A percentile compares a stretch with the other conserved stretches of the same genome.
Conservation (phyloP, 2,888 invertebrate genomes). For the Rutpela maculata region DNA sequence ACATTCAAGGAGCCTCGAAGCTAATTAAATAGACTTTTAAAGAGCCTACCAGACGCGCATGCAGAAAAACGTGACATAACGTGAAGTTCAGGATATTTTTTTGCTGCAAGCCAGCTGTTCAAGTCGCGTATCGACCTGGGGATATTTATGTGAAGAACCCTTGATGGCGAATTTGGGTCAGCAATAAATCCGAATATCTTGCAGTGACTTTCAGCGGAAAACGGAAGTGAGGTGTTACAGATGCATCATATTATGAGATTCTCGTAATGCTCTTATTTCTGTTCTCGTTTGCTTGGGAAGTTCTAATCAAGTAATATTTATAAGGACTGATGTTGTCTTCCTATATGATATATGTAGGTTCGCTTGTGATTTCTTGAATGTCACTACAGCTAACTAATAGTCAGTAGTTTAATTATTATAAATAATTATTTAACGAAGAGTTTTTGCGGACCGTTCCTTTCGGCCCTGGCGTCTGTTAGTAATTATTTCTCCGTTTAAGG, state of each 20-base stretch:
- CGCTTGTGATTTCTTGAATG: not conserved
- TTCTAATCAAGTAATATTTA: slow-evolving; percentile 15
- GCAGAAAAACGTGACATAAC: not conserved
- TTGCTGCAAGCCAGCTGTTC: slow-evolving; percentile 19
- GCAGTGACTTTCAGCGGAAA: not conserved
- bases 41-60: slow-evolving; percentile 7
- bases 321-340: not conserved
- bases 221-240: not conserved
- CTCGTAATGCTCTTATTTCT: not conserved
- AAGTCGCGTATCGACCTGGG: slow-evolving; percentile 26
- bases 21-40: not conserved
- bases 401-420: no score
- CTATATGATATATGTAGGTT: not conserved
- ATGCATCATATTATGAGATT: slow-evolving; percentile 1
- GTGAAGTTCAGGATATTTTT: slow-evolving; percentile 10
- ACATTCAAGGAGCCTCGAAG: not conserved
- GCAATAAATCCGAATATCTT: slow-evolving; percentile 22
- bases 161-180: slow-evolving; percentile 37
- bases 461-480: no score
- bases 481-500: no score
- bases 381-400: no score
- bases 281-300: not conserved
- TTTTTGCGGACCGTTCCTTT: no score
- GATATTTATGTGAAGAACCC: slow-evolving; percentile 33
- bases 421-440: no score